phyloP scores from a whole-genome alignment of 2,888 invertebrate species.

The Cephus rjabovi region DNA sequence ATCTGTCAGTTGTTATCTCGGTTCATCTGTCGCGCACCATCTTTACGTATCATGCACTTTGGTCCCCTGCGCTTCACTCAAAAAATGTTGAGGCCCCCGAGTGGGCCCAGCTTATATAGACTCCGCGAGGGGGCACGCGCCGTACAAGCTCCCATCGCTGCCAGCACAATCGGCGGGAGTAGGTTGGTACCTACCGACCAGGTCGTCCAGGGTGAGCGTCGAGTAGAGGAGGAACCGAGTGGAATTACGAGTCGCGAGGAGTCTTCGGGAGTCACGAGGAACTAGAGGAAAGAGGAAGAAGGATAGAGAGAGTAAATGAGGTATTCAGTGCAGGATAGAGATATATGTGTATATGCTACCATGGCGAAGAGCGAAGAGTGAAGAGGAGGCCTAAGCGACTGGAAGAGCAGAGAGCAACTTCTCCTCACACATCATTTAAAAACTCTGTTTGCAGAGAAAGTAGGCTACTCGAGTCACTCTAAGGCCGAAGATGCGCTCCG shows the following conservation, averaged over 20 bases:
- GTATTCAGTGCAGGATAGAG: constrained; percentile 24
- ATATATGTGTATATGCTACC: neutral
- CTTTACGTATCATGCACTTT: constrained; percentile 30
- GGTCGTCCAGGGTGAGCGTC: constrained; percentile 28
- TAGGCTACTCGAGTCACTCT: constrained; percentile 50
- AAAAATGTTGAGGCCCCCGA: constrained; percentile 59
- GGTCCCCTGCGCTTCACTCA: constrained; percentile 37
- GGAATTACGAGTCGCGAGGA: constrained; percentile 19
- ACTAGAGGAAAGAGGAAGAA: constrained; percentile 2
- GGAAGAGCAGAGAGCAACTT: constrained; percentile 29
- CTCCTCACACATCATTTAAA: constrained; percentile 51
- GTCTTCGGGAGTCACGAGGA: constrained; percentile 10
- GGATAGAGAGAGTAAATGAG: constrained; percentile 25
- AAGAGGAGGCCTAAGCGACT: constrained; percentile 21
- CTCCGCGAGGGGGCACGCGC: constrained; percentile 39
- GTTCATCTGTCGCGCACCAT: constrained; percentile 49
- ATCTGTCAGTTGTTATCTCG: constrained; percentile 14
- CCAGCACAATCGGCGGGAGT: neutral
- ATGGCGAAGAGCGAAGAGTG: neutral
- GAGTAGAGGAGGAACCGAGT: constrained; percentile 39
- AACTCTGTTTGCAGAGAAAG: constrained; percentile 64
- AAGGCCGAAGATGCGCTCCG: constrained; percentile 43
- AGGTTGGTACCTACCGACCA: constrained; percentile 6
- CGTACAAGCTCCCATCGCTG: constrained; percentile 9
- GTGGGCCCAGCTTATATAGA: constrained; percentile 62